Conservation (phyloP, 2,797 vertebrate species). For the Melanotaenia parkinsoni region DNA sequence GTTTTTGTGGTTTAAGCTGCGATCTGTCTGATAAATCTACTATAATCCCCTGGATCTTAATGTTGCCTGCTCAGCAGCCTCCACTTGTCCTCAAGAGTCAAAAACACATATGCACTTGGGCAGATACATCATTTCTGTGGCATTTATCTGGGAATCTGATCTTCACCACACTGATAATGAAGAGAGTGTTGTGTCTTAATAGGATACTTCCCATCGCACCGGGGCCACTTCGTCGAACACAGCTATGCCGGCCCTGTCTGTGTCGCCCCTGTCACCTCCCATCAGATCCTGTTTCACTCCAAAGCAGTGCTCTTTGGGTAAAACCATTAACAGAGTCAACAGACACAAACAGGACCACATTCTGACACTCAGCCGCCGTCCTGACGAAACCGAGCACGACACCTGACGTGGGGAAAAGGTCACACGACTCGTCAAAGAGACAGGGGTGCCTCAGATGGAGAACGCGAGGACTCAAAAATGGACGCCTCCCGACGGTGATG, state of each 20-base stretch:
- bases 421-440: conserved; percentile 84
- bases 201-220: conserved; percentile 45
- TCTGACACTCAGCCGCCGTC: conserved; percentile 76
- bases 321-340: conserved; percentile 77
- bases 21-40: conserved; percentile 6
- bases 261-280: conserved; percentile 71
- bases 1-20: not conserved
- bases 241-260: conserved; percentile 64
- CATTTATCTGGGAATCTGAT: conserved; percentile 40
- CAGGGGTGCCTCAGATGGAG: conserved; percentile 77
- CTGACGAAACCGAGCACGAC: conserved; percentile 83
- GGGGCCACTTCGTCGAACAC: conserved; percentile 64
- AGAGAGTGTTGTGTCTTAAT: conserved; percentile 56
- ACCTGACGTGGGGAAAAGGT: conserved; percentile 87
- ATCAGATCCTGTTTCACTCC: conserved; percentile 76
- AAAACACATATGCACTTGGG: not conserved
- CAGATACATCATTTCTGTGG: conserved; percentile 28
- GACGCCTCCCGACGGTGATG: conserved; percentile 80
- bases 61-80: conserved; percentile 10
- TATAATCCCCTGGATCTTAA: not conserved
- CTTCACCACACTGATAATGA: conserved; percentile 47
- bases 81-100: conserved; percentile 21
- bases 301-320: conserved; percentile 79
- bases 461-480: conserved; percentile 75
- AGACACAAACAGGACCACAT: conserved; percentile 76